Percentiles rank a stretch among this genome's conserved stretches.
Evolutionary conservation across 1,140 invertebrate genomes (phyloP).

Genomic region (Bathynomus jamesi): DNA sequence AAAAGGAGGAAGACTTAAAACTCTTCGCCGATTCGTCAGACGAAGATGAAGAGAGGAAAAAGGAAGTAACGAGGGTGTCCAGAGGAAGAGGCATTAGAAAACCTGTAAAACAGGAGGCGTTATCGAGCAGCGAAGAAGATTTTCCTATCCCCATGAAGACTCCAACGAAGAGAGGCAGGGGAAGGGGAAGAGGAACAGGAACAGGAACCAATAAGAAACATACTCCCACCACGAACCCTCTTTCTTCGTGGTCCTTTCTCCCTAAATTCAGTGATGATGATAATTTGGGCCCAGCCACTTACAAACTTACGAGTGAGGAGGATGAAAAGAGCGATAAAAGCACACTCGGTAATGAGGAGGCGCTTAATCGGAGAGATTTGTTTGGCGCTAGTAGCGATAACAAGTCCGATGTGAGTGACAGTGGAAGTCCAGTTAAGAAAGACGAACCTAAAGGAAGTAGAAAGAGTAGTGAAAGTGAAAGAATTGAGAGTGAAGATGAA

Average conservation of each 20-base stretch:
- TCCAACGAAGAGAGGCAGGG: constrained; percentile 38
- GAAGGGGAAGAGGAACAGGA: constrained; percentile 44
- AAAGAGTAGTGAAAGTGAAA: constrained; percentile 46
- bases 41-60: constrained; percentile 18
- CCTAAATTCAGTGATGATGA: constrained; percentile 24
- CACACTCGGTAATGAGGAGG: constrained; percentile 4
- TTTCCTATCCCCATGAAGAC: constrained; percentile 9
- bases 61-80: constrained; percentile 38
- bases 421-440: constrained; percentile 15
- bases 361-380: constrained; percentile 27
- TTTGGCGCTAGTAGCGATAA: constrained; percentile 46
- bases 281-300: constrained; percentile 28
- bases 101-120: constrained; percentile 22
- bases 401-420: constrained; percentile 41
- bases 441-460: constrained; percentile 20
- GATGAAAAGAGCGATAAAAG: constrained; percentile 18
- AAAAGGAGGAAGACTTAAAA: constrained; percentile 6
- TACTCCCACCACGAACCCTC: not conserved
- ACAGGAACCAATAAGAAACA: constrained; percentile 37
- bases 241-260: constrained; percentile 2
- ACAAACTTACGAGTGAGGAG: constrained; percentile 35
- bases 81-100: constrained; percentile 30
- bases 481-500: constrained; percentile 41
- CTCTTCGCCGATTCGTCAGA: constrained; percentile 17
- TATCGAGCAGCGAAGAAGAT: constrained; percentile 32